These are phyloP conservation scores for Ornithoptera priamus DNA, from an alignment of 2,888 invertebrate species.

Conservation along the genomic window DNA sequence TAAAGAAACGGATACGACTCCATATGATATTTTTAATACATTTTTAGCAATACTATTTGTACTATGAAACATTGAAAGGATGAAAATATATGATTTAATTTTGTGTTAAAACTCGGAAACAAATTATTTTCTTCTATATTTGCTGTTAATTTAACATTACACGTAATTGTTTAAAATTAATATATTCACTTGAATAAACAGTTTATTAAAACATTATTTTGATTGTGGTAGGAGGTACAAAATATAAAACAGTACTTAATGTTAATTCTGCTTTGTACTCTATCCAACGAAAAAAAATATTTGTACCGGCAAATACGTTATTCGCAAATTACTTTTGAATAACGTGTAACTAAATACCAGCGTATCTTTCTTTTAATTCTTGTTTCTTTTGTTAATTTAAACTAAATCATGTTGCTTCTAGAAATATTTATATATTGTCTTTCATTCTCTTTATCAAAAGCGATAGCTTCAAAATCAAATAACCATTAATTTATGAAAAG, in stretches of 20 bases:
- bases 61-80: too few relatives aligned
- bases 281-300: neutral
- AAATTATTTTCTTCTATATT: too few relatives aligned
- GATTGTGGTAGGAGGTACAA: too few relatives aligned
- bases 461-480: neutral
- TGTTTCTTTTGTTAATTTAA: neutral
- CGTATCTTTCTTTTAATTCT: neutral
- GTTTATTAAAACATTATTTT: too few relatives aligned
- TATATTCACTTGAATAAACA: too few relatives aligned
- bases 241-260: neutral
- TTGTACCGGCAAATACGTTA: neutral
- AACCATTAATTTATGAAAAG: conserved; percentile 9
- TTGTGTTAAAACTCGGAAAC: too few relatives aligned
- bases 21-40: too few relatives aligned
- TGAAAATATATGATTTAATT: too few relatives aligned
- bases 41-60: too few relatives aligned
- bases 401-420: conserved; percentile 23
- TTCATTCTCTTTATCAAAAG: neutral
- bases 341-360: neutral
- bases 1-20: too few relatives aligned
- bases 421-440: neutral
- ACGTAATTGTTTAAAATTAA: too few relatives aligned
- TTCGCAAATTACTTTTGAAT: neutral
- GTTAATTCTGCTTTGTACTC: neutral
- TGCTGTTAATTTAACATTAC: too few relatives aligned